Evolutionary conservation across 2,888 invertebrate species (phyloP), one percentile per base, ranked within the genome.

Genomic region (Horisme vitalbata): DNA sequence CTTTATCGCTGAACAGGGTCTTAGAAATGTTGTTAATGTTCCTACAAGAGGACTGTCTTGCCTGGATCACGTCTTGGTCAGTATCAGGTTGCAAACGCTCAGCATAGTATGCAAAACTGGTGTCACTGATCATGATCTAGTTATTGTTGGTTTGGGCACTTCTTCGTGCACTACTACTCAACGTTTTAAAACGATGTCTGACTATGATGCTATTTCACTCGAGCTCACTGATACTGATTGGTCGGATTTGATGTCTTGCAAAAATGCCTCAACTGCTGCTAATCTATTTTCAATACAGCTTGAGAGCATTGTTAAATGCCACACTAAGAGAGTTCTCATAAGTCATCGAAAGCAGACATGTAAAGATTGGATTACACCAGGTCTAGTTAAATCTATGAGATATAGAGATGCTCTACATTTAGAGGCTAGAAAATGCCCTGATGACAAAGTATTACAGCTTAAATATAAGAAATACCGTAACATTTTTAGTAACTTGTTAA

Each of bases 331-430:
- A 24, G 24, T 24, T 4, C 4, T 3, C 1, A 10, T 24, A 1
- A 24, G 10, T 10, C 9, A 10, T 2, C 9, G 24, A 5, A 24
- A 9, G 9, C 2, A 2, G 3, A 10, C 3, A 4, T 10, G 9
- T 4, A 35, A 26, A 9, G n/a, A 35, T 0, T 35, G 35, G 35
- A 26, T 35, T 3, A 26, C 35, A 6, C 24, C 35, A 3, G 26
- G 35, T 8, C 21, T 35, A 2, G 1, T 35, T 1, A 35, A 15
- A 7, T 35, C 14, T 5, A 26, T 15, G 26, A 24, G 9, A 14
- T n/a, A 15, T 5, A 35, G 26, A 15, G 26, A 35, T 4, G 3
- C 2, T 2, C 15, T 35, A 2, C 35, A 35, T 9, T 9, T 10
- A 9, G 9, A 9, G 14, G 35, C 35, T 5, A 35, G 26, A 15